Percentiles rank a stretch among this genome's conserved stretches.
phyloP scores from a whole-genome alignment of 2,113 vertebrate genomes.

The Anser cygnoides region DNA sequence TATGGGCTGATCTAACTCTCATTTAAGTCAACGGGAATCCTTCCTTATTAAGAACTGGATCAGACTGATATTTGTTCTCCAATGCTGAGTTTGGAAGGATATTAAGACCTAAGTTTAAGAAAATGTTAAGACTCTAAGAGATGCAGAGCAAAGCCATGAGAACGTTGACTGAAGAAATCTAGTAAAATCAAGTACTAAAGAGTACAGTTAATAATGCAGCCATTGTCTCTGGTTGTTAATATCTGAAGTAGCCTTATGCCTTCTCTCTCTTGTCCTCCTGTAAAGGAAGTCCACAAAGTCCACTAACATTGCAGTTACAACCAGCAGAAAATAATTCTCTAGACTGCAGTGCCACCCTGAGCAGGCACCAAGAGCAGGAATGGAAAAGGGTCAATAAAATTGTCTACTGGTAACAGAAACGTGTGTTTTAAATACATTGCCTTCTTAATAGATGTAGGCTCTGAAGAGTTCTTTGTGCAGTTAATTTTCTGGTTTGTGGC shows the following conservation, averaged over 20 bases:
- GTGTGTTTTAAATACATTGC: not conserved
- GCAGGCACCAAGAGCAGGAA: not conserved
- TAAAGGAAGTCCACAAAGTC: not conserved
- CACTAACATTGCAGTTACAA: not conserved
- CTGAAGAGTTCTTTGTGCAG: not conserved
- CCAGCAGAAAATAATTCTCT: not conserved
- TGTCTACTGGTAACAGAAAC: not conserved
- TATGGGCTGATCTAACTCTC: not conserved
- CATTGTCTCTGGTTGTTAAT: not conserved
- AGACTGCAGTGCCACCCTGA: conserved; percentile 56
- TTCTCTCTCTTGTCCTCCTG: not conserved
- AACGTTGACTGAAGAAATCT: not conserved
- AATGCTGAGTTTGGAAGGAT: not conserved
- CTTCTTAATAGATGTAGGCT: not conserved
- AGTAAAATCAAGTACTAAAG: not conserved
- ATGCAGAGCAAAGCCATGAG: not conserved
- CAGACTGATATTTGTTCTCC: not conserved
- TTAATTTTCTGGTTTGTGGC: not conserved
- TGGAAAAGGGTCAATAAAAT: not conserved
- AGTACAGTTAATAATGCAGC: not conserved
- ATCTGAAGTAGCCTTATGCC: not conserved
- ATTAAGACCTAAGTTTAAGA: not conserved
- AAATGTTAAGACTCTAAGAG: not conserved
- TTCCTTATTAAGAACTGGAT: not conserved
- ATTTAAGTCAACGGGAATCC: not conserved